Evolutionary conservation across 2,888 invertebrate genomes (phyloP).

Genomic region (Lissocephala sabroskyi): DNA sequence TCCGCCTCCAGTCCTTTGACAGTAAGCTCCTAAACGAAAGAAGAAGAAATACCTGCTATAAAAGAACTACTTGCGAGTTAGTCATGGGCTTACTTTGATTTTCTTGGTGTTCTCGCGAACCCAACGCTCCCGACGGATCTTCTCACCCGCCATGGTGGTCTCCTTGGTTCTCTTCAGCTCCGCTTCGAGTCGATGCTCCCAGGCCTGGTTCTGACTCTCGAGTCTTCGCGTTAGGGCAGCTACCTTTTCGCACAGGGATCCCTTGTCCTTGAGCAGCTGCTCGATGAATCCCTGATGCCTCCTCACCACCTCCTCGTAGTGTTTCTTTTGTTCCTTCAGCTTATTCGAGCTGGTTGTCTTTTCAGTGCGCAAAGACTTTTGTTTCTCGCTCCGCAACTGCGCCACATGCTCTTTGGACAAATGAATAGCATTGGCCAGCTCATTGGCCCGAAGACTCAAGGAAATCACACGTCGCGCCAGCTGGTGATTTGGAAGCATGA

Average conservation of each 20-base stretch:
- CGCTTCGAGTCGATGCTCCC: conserved; percentile 83
- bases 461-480: conserved; percentile 70
- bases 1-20: conserved; percentile 91
- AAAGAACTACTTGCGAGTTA: too few species aligned
- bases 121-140: conserved; percentile 83
- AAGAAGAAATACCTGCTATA: too few species aligned
- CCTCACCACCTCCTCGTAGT: conserved; percentile 82
- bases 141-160: conserved; percentile 84
- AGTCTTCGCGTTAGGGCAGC: conserved; percentile 70
- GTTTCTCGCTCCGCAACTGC: conserved; percentile 70
- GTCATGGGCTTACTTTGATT: conserved; percentile 85
- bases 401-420: conserved; percentile 70
- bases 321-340: conserved; percentile 77
- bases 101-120: conserved; percentile 88
- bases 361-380: conserved; percentile 70
- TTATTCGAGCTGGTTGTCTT: conserved; percentile 72
- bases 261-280: conserved; percentile 86
- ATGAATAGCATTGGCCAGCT: conserved; percentile 71
- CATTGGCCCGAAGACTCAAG: conserved; percentile 70
- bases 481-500: conserved; percentile 72
- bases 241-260: conserved; percentile 78
- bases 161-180: conserved; percentile 84
- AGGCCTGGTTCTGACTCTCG: conserved; percentile 76
- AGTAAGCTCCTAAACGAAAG: conserved; percentile 79
- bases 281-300: conserved; percentile 89